Base-by-base conservation (phyloP, 1,140 invertebrate genomes). In the Anastrepha obliqua region DNA sequence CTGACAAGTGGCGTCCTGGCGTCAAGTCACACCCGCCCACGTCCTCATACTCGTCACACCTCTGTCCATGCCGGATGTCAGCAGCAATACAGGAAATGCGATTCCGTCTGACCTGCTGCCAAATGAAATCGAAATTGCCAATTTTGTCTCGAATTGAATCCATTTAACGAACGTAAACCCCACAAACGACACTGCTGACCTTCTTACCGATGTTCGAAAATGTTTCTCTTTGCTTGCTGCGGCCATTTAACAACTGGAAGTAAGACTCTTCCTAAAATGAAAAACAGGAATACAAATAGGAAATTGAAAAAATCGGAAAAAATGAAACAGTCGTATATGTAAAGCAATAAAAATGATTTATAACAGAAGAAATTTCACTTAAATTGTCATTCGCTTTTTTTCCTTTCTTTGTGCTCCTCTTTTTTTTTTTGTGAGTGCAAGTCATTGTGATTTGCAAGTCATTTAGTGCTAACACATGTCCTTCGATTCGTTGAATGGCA, bases 71-170 rank as follows among this genome's bases (percentile, higher is more conserved):
- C 47, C 44, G 74, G 51, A 81, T 81, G 74, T 20, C 74, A 13
- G 3, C 74, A 20, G 74, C 47, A 81, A 81, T 81, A n/a, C 44
- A 51, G 74, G 74, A 81, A 81, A 81, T 81, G 51, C 74, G 47
- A 81, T 81, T 55, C 42, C 47, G 74, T 81, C 74, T 81, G 47
- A 81, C 74, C 74, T 81, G 74, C 74, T 55, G 47, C 74, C 74
- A 55, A 81, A 81, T 81, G 74, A 81, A 81, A 81, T 81, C 74
- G 74, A 81, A 81, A 51, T 81, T 81, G 74, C 44, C 74, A 81
- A 81, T 81, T 81, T 81, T 20, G 74, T 47, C 55, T 55, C 74
- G 47, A 81, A 81, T 55, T 81, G n/a, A 55, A 81, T 81, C 47
- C 51, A 81, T 81, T 81, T 81, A 81, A 81, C 39, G 42, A 55